Percentiles rank a stretch among this genome's conserved stretches.
These are phyloP conservation scores for Balaeniceps rex DNA, from an alignment of 2,113 vertebrate species.

Conservation along the genomic window DNA sequence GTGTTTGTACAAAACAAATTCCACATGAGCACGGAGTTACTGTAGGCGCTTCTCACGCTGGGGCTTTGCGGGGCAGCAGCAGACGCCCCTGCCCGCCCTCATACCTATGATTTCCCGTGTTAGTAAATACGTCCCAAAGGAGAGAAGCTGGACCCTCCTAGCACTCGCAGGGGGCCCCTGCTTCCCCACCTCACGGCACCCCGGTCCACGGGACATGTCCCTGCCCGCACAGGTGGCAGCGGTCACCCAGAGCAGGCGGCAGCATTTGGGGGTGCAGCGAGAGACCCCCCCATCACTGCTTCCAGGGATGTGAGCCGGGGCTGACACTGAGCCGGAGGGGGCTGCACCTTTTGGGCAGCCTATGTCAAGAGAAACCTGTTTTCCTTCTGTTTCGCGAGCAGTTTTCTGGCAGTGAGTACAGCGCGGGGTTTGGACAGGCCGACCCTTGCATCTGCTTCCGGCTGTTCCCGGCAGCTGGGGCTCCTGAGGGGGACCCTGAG, in stretches of 20 bases:
- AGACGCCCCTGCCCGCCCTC: accelerated
- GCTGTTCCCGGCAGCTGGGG: background rate
- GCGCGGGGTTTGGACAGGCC: background rate
- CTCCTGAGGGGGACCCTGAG: background rate
- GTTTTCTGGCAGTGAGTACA: background rate
- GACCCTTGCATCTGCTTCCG: background rate
- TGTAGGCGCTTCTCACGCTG: accelerated
- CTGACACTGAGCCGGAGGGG: background rate
- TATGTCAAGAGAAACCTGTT: background rate
- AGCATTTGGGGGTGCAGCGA: background rate
- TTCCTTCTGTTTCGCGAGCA: background rate
- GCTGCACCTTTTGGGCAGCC: background rate
- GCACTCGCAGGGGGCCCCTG: background rate
- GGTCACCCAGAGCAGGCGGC: background rate
- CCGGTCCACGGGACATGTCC: accelerated
- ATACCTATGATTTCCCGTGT: accelerated
- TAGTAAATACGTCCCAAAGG: accelerated
- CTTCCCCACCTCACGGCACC: background rate
- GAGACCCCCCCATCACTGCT: background rate
- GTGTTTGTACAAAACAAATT: background rate
- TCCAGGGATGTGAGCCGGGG: background rate
- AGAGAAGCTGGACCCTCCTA: too few species aligned
- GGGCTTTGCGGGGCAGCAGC: background rate
- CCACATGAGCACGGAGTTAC: accelerated
- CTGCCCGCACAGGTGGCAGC: accelerated